Conservation (phyloP, 2,113 vertebrate genomes). For the Sterna hirundo region DNA sequence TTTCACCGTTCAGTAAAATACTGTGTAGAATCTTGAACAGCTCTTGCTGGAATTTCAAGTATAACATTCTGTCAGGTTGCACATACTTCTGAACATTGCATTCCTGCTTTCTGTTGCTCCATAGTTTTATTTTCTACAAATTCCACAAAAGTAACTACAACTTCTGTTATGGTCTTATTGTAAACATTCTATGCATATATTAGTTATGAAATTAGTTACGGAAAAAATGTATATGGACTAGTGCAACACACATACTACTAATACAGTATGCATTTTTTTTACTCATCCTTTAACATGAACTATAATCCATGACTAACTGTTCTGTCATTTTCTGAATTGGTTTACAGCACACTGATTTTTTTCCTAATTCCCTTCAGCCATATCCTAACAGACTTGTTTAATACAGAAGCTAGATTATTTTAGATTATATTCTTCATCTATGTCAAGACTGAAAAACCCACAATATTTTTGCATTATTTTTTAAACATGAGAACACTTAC, state of each 20-base stretch:
- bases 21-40: conserved; percentile 96
- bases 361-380: background rate
- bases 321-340: background rate
- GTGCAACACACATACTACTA: background rate
- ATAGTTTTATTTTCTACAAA: background rate
- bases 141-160: background rate
- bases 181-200: background rate
- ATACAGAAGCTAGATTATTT: background rate
- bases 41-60: conserved; percentile 83
- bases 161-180: background rate
- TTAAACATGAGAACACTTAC: conserved; percentile 70
- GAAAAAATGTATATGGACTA: background rate
- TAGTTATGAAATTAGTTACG: background rate
- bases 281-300: background rate
- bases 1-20: conserved; percentile 93
- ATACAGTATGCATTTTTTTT: background rate
- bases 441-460: background rate
- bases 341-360: background rate
- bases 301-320: background rate
- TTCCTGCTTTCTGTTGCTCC: background rate
- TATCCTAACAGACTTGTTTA: background rate
- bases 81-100: background rate
- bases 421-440: background rate
- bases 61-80: background rate
- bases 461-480: background rate